Evolutionary conservation across 2,113 vertebrate species (phyloP).

Genomic region (Scophthalmus maximus): DNA sequence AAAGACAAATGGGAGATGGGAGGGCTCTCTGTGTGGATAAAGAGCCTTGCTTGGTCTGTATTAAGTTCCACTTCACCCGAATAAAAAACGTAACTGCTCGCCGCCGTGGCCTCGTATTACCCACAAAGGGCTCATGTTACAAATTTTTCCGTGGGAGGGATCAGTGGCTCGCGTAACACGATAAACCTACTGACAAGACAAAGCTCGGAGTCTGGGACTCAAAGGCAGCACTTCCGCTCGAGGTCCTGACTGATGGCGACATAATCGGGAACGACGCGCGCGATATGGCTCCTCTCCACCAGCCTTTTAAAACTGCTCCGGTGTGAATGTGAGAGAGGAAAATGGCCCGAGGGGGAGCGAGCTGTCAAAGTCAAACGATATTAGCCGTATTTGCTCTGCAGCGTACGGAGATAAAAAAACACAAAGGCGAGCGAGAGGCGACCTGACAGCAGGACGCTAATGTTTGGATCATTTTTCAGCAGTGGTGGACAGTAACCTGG

Average conservation of each 20-base stretch:
- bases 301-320: constrained; percentile 40
- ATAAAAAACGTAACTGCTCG: neutral
- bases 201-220: constrained; percentile 28
- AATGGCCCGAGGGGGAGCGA: constrained; percentile 47
- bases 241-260: constrained; percentile 36
- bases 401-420: constrained; percentile 42
- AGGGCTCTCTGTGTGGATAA: no score
- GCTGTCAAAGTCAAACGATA: constrained; percentile 58
- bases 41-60: neutral
- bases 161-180: constrained; percentile 17
- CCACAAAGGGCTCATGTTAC: constrained; percentile 37
- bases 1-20: neutral
- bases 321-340: constrained; percentile 51
- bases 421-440: constrained; percentile 7
- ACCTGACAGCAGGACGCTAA: constrained; percentile 45
- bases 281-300: constrained; percentile 54
- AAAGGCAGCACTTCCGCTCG: constrained; percentile 47
- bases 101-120: constrained; percentile 27
- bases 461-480: constrained; percentile 30
- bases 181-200: constrained; percentile 23
- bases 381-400: constrained; percentile 32
- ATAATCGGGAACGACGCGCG: constrained; percentile 53
- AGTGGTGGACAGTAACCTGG: constrained; percentile 21
- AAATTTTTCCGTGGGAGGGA: constrained; percentile 22
- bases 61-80: no score